Evolutionary conservation across 1,140 invertebrate species (phyloP).

Genomic region (Argopecten irradians): DNA sequence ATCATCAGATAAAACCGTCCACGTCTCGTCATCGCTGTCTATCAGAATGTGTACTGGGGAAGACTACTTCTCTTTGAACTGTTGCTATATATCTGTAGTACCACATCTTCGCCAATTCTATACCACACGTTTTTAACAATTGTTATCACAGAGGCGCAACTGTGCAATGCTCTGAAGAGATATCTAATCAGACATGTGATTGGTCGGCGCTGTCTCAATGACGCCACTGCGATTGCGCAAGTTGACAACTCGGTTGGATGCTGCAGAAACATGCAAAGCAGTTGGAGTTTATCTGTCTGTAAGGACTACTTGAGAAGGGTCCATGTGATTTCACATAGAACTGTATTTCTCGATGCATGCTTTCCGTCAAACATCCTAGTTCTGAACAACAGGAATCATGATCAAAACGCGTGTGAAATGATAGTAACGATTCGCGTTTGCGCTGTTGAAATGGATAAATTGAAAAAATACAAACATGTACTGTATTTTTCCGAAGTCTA

Average conservation of each 20-base stretch:
- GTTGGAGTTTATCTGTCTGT: background rate
- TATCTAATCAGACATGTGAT: background rate
- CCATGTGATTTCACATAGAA: background rate
- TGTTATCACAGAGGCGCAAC: background rate
- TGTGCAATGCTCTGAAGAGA: background rate
- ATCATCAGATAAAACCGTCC: background rate
- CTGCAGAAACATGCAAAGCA: background rate
- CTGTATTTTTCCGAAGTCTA: no score
- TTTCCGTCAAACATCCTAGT: background rate
- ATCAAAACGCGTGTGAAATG: background rate
- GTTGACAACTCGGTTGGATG: slow-evolving; percentile 6
- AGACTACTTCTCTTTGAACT: background rate
- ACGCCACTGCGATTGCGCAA: slow-evolving; percentile 19
- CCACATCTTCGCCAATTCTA: background rate
- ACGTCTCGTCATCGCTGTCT: background rate
- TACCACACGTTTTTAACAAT: background rate
- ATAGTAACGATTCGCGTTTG: background rate
- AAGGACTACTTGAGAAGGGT: background rate
- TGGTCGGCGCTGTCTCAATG: background rate
- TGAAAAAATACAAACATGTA: background rate
- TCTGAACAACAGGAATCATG: background rate
- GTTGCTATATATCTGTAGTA: background rate
- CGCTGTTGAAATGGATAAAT: background rate
- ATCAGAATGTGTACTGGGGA: background rate
- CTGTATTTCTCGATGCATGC: background rate